phyloP scores from a whole-genome alignment of 92 coral and sea anemone genomes.

The Anthopleura xanthogrammica region DNA sequence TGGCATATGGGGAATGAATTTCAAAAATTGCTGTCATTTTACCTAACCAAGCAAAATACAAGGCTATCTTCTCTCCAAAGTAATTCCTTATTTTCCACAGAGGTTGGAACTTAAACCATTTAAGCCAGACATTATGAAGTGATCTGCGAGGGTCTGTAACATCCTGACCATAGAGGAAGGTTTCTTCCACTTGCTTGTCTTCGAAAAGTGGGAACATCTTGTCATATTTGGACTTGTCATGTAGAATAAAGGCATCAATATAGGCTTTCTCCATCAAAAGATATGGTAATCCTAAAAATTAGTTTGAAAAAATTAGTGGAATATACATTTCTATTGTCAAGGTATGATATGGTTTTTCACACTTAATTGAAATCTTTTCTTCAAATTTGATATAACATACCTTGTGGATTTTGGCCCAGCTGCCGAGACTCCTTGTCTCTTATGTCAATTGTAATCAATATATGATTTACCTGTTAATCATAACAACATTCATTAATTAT shows the following conservation, averaged over 20 bases:
- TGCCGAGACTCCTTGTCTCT: slow-evolving; percentile 66
- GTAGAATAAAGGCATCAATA: slow-evolving; percentile 80
- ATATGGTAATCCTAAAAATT: slow-evolving; percentile 74
- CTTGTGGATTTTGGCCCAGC: slow-evolving; percentile 80
- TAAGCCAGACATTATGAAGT: slow-evolving; percentile 80
- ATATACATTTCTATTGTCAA: background rate
- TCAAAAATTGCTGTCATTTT: slow-evolving; percentile 1
- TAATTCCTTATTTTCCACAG: slow-evolving; percentile 96
- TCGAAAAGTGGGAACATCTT: slow-evolving; percentile 63
- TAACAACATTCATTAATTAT: too few relatives aligned
- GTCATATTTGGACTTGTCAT: slow-evolving; percentile 72
- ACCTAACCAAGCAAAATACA: slow-evolving; percentile 98
- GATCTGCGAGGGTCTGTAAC: slow-evolving; percentile 76
- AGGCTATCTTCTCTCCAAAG: slow-evolving; percentile 93
- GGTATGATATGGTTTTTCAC: background rate
- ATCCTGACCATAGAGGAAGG: slow-evolving; percentile 71
- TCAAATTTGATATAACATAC: too few relatives aligned
- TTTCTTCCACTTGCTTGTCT: slow-evolving; percentile 54
- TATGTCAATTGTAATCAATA: slow-evolving; percentile 61
- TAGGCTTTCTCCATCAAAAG: slow-evolving; percentile 87
- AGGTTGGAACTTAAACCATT: slow-evolving; percentile 86
- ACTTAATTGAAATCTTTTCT: background rate
- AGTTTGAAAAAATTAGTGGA: too few relatives aligned
- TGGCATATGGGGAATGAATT: too few relatives aligned
- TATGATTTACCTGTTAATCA: slow-evolving; percentile 42